A percentile compares a stretch with the other conserved stretches of the same genome.
Evolutionary conservation across 2,797 vertebrate genomes (phyloP).

Genomic region (Steatocranus sp.): DNA sequence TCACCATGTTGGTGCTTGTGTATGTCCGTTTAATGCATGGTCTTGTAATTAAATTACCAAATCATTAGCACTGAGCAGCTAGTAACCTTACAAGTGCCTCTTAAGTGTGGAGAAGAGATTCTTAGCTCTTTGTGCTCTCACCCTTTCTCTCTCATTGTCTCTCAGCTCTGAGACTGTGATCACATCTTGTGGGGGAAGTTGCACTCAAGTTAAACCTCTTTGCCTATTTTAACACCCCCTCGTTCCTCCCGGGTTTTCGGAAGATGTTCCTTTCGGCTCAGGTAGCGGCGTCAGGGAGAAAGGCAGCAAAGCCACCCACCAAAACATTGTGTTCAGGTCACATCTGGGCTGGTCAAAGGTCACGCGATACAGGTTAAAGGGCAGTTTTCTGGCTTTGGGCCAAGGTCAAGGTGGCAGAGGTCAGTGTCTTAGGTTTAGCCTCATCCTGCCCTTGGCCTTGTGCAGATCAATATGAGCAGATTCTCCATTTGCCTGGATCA

Average conservation of each 20-base stretch:
- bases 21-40: conserved; percentile 25
- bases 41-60: conserved; percentile 85
- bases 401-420: conserved; percentile 86
- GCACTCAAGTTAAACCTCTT: conserved; percentile 86
- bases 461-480: conserved; percentile 84
- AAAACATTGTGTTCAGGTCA: conserved; percentile 26
- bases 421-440: conserved; percentile 76
- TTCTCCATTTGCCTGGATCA: conserved; percentile 59
- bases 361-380: conserved; percentile 72
- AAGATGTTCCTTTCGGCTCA: neutral
- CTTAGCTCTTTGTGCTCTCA: neutral
- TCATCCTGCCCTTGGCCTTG: conserved; percentile 84
- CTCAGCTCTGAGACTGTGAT: neutral
- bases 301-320: conserved; percentile 9
- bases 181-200: conserved; percentile 77
- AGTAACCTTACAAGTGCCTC: conserved; percentile 71
- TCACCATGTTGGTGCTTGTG: conserved; percentile 12
- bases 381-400: conserved; percentile 77
- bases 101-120: conserved; percentile 76
- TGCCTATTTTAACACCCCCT: conserved; percentile 81
- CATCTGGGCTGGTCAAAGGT: conserved; percentile 53
- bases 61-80: conserved; percentile 85
- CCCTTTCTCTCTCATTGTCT: neutral
- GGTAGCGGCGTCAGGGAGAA: neutral
- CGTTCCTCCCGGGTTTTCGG: conserved; percentile 52